Base-by-base conservation (phyloP, 35 echinoderm and acorn worm species). In the Apostichopus parvimensis region DNA sequence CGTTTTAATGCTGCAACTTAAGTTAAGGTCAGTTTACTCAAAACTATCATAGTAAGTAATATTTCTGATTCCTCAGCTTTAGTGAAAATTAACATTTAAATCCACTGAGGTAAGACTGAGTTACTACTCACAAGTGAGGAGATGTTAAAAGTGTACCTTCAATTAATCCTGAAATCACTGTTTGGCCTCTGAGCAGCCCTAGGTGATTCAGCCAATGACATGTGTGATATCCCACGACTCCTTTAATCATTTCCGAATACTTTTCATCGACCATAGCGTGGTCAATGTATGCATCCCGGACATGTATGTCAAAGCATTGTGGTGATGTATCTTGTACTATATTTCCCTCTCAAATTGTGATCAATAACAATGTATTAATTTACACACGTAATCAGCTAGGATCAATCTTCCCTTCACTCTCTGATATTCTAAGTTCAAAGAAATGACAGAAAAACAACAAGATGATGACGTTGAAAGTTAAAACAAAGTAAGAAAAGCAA, bases 321-420 rank as follows among this genome's bases (percentile, higher is more conserved):
- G 8, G 79, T 82, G 52, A 45, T 79, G 77, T 79, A 56, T 18
- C 25, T 15, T 12, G 79, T 6, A 82, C 6, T 2, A 55, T 34
- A 45, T 82, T 82, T 55, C 11, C 5, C 14, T 13, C 55, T 82
- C 79, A 82, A 54, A 56, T 0, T 45, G 34, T 82, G 79, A 82
- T 82, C 79, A 82, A 82, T 82, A 82, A 54, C 79, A 80, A 55
- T 34, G 79, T 82, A 54, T 82, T 82, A 82, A 82, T 82, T 82
- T 82, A 82, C 79, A 82, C 79, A 55, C 55, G n/a, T 82, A 54
- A 82, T 82, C 79, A 82, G 79, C 26, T 56, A 8, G 14, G 79
- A 82, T 82, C 79, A 82, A 82, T 82, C 55, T 68, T 68, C 64
- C 18, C 64, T 8, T 68, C 5, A 18, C 3, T 14, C 64, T 5